A percentile compares a stretch with the other conserved stretches of the same genome.
Evolutionary conservation across 2,113 vertebrate genomes (phyloP).

Genomic region (Thalassoma bifasciatum): DNA sequence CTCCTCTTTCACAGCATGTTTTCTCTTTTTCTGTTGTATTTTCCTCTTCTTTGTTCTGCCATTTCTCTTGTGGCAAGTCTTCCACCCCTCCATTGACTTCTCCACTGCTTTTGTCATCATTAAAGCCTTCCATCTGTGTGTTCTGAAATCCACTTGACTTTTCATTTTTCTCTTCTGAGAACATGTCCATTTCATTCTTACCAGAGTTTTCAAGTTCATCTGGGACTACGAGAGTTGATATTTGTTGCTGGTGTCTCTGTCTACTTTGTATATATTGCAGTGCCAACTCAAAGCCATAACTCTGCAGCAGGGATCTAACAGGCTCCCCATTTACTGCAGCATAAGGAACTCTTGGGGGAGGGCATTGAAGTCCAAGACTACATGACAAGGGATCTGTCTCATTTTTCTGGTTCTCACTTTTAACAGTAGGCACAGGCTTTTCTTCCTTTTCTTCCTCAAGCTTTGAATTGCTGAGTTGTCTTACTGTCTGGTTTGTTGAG

Average conservation of each 20-base stretch:
- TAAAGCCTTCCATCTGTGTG: constrained; percentile 84
- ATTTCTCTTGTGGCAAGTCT: constrained; percentile 26
- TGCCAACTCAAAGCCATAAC: constrained; percentile 97
- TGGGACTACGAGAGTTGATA: constrained; percentile 70
- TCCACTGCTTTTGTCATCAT: constrained; percentile 14
- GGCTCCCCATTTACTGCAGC: constrained; percentile 90
- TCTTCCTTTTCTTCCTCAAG: constrained; percentile 56
- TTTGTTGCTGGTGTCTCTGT: constrained; percentile 91
- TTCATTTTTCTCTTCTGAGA: constrained; percentile 42
- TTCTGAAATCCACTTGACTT: constrained; percentile 32
- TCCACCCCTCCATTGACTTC: constrained; percentile 25
- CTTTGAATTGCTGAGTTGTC: constrained; percentile 29
- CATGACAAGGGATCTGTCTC: constrained; percentile 73
- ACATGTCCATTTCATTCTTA: constrained; percentile 75
- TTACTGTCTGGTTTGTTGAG: constrained; percentile 36
- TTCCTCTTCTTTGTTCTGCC: constrained; percentile 22
- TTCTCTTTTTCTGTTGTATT: constrained; percentile 34
- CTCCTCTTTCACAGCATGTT: constrained; percentile 83
- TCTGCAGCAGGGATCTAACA: constrained; percentile 94
- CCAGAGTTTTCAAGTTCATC: constrained; percentile 45
- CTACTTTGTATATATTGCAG: constrained; percentile 97
- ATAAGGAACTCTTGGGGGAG: constrained; percentile 94
- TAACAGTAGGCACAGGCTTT: constrained; percentile 31
- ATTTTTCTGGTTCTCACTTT: constrained; percentile 79
- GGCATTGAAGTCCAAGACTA: constrained; percentile 80